Base-by-base conservation (phyloP, 2,888 invertebrate genomes). In the Seira ritae region DNA sequence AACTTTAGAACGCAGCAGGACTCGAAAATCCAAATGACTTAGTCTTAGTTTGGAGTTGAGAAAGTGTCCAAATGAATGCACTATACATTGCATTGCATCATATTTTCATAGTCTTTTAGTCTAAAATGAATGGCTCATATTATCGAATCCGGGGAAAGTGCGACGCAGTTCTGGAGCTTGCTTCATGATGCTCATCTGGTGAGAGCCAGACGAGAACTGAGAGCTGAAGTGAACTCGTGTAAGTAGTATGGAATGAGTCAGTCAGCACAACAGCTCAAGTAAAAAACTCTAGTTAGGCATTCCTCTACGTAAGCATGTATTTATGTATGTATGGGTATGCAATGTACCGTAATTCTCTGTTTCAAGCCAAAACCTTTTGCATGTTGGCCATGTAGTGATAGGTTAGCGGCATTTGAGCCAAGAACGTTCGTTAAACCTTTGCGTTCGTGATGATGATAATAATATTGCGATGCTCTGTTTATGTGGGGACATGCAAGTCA, bases 351-450 rank as follows among this genome's bases (percentile, higher is more conserved):
- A 42, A 78, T 78, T 71, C 31, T 78, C 78, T 78, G 65, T 62
- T 70, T 60, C 55, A 76, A 55, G 50, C 55, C 68, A 60, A 76
- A 46, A 66, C 46, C 71, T 78, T 69, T 70, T 70, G 19, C 37
- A 17, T 17, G 20, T 66, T 68, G 12, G 8, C 15, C 3, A 19
- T 22, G 66, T 66, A 66, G 76, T 75, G 76, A 82, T 82, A 82
- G 81, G 81, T 82, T 82, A 82, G 81, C 76, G 81, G 81, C 81
- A 82, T 82, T 82, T 82, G 81, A 82, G 81, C 81, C 81, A 82
- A 82, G 81, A 82, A 82, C 81, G 81, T 82, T 79, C 79, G 79
- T 80, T 79, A 73, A 80, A 80, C 72, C 73, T 78, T 55, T 37
- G 65, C 68, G 77, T 50, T 66, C 31, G 31, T 31, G 31, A 31